Conservation (phyloP, 2,113 vertebrate genomes). For the Tragelaphus scriptus region DNA sequence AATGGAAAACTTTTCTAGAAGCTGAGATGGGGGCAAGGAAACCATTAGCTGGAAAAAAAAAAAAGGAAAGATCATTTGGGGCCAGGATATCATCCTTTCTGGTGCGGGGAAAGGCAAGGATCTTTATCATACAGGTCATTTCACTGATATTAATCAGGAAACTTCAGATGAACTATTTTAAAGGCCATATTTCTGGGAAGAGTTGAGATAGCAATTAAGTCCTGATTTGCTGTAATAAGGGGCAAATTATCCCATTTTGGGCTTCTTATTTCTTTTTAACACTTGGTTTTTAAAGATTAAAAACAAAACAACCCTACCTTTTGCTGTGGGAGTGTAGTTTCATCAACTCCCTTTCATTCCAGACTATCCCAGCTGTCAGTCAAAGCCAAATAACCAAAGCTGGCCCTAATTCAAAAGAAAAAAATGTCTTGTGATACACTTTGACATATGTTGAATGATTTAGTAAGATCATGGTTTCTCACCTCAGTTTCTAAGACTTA, state of each 20-base stretch:
- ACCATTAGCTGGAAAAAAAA: neutral
- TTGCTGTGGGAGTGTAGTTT: neutral
- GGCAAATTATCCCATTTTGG: neutral
- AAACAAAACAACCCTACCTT: neutral
- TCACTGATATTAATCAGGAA: neutral
- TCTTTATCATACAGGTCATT: neutral
- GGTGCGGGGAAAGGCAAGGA: accelerated
- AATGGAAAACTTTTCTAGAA: neutral
- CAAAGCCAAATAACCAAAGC: neutral
- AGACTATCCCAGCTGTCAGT: neutral
- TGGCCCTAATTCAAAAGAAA: neutral
- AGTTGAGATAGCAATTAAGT: neutral
- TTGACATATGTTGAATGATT: neutral
- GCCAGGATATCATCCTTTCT: neutral
- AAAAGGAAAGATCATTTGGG: neutral
- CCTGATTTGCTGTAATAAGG: neutral
- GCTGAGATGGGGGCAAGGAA: neutral
- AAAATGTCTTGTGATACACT: neutral
- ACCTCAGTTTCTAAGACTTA: neutral
- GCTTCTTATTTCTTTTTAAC: neutral
- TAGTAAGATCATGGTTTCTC: neutral
- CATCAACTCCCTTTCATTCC: neutral
- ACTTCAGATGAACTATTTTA: neutral
- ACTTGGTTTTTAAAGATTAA: neutral
- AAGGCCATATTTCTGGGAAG: neutral